Evolutionary conservation across 2,888 invertebrate species (phyloP).

Genomic region (Elmis aenea): DNA sequence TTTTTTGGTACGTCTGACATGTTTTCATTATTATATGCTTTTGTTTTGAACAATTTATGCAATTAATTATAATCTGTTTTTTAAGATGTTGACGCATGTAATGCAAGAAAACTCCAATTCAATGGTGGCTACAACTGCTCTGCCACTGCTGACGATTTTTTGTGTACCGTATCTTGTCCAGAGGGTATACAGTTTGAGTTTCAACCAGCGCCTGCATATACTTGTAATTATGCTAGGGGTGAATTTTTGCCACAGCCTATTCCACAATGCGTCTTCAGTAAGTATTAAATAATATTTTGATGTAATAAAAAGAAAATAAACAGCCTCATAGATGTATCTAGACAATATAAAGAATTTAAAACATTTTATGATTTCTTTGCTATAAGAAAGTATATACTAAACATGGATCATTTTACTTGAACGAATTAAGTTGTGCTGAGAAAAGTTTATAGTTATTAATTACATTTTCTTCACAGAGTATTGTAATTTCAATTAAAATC

Average conservation of each 20-base stretch:
- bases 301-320: too few species aligned
- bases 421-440: too few species aligned
- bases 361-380: too few species aligned
- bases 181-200: conserved; percentile 58
- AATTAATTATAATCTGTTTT: conserved; percentile 16
- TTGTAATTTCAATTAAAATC: too few species aligned
- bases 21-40: too few species aligned
- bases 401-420: too few species aligned
- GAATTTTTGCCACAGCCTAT: conserved; percentile 62
- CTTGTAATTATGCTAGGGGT: conserved; percentile 63
- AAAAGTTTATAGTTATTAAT: too few species aligned
- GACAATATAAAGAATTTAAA: too few species aligned
- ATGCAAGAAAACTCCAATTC: conserved; percentile 60
- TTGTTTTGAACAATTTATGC: conserved; percentile 1
- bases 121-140: conserved; percentile 74
- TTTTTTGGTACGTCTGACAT: conserved; percentile 2
- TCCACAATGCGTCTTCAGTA: conserved; percentile 68
- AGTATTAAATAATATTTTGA: too few species aligned
- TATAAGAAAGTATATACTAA: too few species aligned
- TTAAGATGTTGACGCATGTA: conserved; percentile 57
- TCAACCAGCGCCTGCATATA: conserved; percentile 57
- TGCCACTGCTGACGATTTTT: conserved; percentile 55
- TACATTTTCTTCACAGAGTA: too few species aligned
- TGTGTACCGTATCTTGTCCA: conserved; percentile 66
- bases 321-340: too few species aligned